phyloP scores from a whole-genome alignment of 2,113 vertebrate genomes.

The Leptodactylus fuscus region DNA sequence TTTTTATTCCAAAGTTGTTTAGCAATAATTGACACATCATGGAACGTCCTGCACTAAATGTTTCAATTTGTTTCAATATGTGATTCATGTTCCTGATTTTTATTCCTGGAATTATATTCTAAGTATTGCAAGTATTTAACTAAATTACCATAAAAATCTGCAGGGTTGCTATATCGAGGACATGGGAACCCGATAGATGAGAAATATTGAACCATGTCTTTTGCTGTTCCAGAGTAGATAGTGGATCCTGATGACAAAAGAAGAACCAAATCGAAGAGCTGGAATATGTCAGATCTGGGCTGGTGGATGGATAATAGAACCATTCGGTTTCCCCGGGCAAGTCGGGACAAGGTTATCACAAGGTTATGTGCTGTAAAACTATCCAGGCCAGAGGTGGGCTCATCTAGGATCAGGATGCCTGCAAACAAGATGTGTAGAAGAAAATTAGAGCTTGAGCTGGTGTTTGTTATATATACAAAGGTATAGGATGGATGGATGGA shows the following conservation, averaged over 20 bases:
- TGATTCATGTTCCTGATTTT: too few relatives aligned
- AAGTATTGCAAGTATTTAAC: too few relatives aligned
- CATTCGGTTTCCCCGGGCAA: slow-evolving; percentile 91
- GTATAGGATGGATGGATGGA: too few relatives aligned
- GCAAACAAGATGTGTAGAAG: slow-evolving; percentile 21
- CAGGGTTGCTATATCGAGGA: slow-evolving; percentile 92
- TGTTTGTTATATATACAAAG: too few relatives aligned
- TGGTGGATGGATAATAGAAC: slow-evolving; percentile 94
- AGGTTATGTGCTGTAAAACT: slow-evolving; percentile 97
- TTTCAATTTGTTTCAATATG: too few relatives aligned
- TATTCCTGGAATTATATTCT: too few relatives aligned
- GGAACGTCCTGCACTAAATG: too few relatives aligned
- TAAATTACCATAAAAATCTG: slow-evolving; percentile 90
- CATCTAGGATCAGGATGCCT: slow-evolving; percentile 95
- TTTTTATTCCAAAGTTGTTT: too few relatives aligned
- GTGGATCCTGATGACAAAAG: slow-evolving; percentile 88
- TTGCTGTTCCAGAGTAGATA: slow-evolving; percentile 85
- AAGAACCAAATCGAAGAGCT: slow-evolving; percentile 92
- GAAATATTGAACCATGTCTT: slow-evolving; percentile 92
- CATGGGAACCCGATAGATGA: slow-evolving; percentile 87
- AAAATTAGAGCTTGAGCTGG: too few relatives aligned
- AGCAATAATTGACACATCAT: too few relatives aligned
- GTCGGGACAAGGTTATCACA: slow-evolving; percentile 89
- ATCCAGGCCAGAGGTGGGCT: slow-evolving; percentile 95
- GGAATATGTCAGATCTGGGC: slow-evolving; percentile 94